Conservation (phyloP, 2,113 vertebrate genomes). For the Calidris pygmaea region DNA sequence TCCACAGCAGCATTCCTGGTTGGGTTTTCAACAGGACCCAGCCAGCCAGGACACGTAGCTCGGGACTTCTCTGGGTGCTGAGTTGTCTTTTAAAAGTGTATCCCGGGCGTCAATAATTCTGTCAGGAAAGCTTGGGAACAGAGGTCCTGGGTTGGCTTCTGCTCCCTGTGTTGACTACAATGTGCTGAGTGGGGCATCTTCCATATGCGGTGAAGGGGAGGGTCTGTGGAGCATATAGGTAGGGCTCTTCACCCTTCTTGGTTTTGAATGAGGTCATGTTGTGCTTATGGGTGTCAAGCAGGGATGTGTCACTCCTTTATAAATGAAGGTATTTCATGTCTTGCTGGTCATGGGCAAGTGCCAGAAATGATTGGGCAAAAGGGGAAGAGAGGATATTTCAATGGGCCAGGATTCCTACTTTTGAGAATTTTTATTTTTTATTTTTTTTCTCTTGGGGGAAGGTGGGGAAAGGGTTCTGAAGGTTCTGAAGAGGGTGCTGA, state of each 20-base stretch:
- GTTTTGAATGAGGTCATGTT: neutral
- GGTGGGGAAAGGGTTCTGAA: too few relatives aligned
- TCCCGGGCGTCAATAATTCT: rapidly evolving
- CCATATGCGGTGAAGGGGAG: neutral
- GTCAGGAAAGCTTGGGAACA: neutral
- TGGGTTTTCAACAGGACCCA: neutral
- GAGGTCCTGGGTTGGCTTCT: neutral
- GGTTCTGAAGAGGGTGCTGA: too few relatives aligned
- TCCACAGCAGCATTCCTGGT: neutral
- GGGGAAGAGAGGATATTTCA: neutral
- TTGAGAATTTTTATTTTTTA: neutral
- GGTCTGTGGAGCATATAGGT: neutral
- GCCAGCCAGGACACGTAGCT: neutral
- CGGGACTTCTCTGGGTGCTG: neutral
- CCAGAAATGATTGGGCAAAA: neutral
- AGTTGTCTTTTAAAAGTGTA: neutral
- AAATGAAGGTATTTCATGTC: neutral
- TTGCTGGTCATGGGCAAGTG: neutral
- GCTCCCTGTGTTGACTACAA: neutral
- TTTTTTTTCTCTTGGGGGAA: neutral
- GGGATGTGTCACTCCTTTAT: neutral
- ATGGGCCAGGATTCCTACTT: neutral
- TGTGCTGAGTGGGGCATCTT: neutral
- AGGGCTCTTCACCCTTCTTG: neutral
- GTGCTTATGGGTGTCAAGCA: neutral